phyloP scores from a whole-genome alignment of 2,888 invertebrate species.

The Griposia aprilina region DNA sequence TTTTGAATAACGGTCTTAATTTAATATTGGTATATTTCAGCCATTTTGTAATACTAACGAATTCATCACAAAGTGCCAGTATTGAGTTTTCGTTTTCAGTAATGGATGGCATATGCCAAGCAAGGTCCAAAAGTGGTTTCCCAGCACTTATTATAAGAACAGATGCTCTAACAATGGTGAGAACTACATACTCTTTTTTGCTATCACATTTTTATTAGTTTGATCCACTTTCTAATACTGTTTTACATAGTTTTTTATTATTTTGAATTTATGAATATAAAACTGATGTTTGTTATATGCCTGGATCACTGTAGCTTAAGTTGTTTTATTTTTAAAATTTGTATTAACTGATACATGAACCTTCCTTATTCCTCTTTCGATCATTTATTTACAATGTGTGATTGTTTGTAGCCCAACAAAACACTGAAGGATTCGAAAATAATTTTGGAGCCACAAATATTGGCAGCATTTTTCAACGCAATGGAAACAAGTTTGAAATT shows the following conservation, averaged over 20 bases:
- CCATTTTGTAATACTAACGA: conserved; percentile 71
- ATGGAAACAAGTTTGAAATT: conserved; percentile 76
- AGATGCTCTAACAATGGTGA: conserved; percentile 63
- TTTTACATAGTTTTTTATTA: neutral
- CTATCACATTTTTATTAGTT: neutral
- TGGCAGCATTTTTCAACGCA: conserved; percentile 71
- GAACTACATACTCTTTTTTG: neutral
- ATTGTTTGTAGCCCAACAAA: conserved; percentile 24
- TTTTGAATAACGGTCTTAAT: no score
- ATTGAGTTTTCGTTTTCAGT: conserved; percentile 67
- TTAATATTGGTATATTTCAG: conserved; percentile 58
- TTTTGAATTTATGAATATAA: neutral
- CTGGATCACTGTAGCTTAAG: neutral
- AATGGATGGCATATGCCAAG: conserved; percentile 70
- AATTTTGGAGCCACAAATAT: conserved; percentile 56
- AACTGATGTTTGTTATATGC: neutral
- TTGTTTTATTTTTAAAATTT: neutral
- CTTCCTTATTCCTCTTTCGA: neutral
- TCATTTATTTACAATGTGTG: neutral
- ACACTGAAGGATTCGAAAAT: conserved; percentile 15
- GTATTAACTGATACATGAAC: neutral
- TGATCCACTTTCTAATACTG: no score
- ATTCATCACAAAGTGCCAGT: conserved; percentile 56
- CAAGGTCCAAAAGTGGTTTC: conserved; percentile 65
- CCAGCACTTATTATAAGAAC: conserved; percentile 69